phyloP scores from a whole-genome alignment of 2,888 invertebrate species.

The Plebejus melissa region DNA sequence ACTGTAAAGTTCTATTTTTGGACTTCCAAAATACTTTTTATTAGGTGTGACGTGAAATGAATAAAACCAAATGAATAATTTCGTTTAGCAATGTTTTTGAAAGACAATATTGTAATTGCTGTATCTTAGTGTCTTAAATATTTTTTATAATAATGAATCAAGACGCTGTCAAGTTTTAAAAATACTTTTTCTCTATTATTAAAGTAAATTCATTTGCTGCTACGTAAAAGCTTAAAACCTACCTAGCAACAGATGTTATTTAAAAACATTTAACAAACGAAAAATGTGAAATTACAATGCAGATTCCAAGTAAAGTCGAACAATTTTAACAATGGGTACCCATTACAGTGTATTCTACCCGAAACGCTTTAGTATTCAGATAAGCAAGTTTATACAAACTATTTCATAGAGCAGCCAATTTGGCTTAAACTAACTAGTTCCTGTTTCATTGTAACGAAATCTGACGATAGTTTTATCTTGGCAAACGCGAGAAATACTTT shows the following conservation, averaged over 20 bases:
- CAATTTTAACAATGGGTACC: not conserved
- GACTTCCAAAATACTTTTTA: not conserved
- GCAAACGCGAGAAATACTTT: not conserved
- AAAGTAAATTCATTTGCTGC: too few species aligned
- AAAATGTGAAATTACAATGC: not conserved
- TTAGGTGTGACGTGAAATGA: not conserved
- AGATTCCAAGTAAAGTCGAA: not conserved
- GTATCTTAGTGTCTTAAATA: too few species aligned
- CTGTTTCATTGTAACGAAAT: slow-evolving; percentile 21
- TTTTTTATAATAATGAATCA: too few species aligned
- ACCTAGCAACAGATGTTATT: too few species aligned
- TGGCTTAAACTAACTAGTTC: not conserved
- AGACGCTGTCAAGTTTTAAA: too few species aligned
- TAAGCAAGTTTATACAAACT: slow-evolving; percentile 11
- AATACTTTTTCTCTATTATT: too few species aligned
- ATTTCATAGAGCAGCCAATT: slow-evolving; percentile 17
- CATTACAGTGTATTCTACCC: not conserved
- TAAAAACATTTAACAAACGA: not conserved
- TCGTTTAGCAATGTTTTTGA: not conserved
- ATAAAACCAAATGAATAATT: not conserved
- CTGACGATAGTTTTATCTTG: slow-evolving; percentile 14
- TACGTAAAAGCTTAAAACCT: too few species aligned
- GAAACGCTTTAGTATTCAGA: slow-evolving; percentile 15
- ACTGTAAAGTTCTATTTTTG: slow-evolving; percentile 8
- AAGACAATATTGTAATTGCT: not conserved